phyloP scores from a whole-genome alignment of 2,888 invertebrate genomes.

The Phengaris alcon region DNA sequence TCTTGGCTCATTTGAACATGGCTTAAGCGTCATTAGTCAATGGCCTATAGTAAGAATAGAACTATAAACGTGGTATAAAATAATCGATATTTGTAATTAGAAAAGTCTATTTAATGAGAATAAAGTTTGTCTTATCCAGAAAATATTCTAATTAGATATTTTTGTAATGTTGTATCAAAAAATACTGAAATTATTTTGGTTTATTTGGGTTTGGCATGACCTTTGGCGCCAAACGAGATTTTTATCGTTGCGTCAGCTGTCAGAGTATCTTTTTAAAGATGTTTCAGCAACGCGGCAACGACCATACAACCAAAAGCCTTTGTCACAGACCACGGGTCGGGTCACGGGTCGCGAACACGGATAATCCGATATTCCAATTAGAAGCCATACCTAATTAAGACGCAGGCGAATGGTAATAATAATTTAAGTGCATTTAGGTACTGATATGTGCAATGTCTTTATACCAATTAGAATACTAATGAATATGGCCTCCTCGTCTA shows the following conservation, averaged over 20 bases:
- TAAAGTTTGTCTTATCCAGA: too few relatives aligned
- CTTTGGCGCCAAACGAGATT: slow-evolving; percentile 22
- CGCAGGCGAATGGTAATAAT: background rate
- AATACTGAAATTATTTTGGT: background rate
- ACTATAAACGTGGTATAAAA: too few relatives aligned
- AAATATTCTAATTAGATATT: too few relatives aligned
- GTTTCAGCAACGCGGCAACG: background rate
- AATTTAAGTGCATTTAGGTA: background rate
- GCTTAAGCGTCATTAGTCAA: too few relatives aligned
- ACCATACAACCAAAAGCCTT: background rate
- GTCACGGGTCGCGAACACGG: background rate
- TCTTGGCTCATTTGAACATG: too few relatives aligned
- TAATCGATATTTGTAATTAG: too few relatives aligned
- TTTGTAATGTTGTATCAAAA: background rate
- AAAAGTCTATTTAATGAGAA: too few relatives aligned
- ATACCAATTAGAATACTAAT: background rate
- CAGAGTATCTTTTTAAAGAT: slow-evolving; percentile 20
- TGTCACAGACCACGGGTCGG: slow-evolving; percentile 21
- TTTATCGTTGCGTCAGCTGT: slow-evolving; percentile 15
- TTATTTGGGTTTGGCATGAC: background rate
- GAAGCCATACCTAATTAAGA: background rate
- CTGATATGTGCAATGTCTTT: background rate
- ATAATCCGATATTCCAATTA: slow-evolving; percentile 4
- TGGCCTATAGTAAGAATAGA: too few relatives aligned
- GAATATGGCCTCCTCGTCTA: background rate